phyloP scores from a whole-genome alignment of 2,113 vertebrate species.

The Caranx ignobilis region DNA sequence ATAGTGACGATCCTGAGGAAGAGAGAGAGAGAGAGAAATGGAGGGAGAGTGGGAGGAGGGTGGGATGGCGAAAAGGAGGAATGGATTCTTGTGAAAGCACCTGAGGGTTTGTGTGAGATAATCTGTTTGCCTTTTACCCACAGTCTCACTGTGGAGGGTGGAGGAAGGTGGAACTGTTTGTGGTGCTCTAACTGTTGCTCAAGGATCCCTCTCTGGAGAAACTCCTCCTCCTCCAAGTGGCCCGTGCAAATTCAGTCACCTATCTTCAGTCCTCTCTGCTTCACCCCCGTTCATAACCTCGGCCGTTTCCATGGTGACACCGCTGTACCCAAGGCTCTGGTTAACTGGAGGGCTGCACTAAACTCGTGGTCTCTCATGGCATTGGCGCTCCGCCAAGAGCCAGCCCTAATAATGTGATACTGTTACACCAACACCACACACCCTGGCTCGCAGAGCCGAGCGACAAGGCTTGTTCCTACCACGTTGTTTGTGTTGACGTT shows the following conservation, averaged over 20 bases:
- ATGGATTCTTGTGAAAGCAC: conserved; percentile 69
- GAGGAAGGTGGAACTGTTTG: conserved; percentile 52
- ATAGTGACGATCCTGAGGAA: conserved; percentile 56
- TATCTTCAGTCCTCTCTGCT: conserved; percentile 34
- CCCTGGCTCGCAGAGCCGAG: conserved; percentile 47
- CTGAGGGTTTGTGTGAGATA: conserved; percentile 76
- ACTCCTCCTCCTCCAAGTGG: conserved; percentile 32
- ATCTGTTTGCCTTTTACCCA: conserved; percentile 74
- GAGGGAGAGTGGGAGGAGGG: conserved; percentile 42
- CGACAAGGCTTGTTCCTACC: conserved; percentile 46
- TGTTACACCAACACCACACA: conserved; percentile 61
- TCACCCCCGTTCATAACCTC: conserved; percentile 51
- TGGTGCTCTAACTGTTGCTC: conserved; percentile 46
- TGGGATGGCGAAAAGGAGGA: conserved; percentile 43
- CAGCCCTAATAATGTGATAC: conserved; percentile 69
- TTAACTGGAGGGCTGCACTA: conserved; percentile 35
- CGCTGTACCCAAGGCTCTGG: conserved; percentile 8
- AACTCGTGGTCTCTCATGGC: conserved; percentile 55
- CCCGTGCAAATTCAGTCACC: conserved; percentile 30
- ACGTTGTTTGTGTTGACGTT: conserved; percentile 73
- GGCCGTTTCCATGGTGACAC: conserved; percentile 53
- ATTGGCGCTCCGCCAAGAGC: conserved; percentile 56
- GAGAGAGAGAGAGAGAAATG: conserved; percentile 15
- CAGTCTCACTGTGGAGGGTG: conserved; percentile 53
- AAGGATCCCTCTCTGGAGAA: conserved; percentile 40